Conservation (phyloP, 2,888 invertebrate genomes). For the Ectropis crepuscularia region DNA sequence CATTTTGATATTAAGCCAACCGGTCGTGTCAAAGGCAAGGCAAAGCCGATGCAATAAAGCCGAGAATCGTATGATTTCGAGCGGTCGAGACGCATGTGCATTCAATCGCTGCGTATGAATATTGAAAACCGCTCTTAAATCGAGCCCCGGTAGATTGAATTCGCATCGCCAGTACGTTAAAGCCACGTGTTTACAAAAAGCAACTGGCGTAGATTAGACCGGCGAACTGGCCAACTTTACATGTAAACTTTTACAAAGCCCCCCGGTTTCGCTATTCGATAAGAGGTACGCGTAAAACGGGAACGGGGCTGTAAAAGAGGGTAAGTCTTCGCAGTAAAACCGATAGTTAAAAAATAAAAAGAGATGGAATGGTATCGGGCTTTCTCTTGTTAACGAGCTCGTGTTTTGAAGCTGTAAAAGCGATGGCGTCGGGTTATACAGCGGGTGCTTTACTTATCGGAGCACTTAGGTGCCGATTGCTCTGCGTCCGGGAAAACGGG, state of each 20-base stretch:
- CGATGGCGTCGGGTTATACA: conserved; percentile 44
- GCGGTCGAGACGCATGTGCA: conserved; percentile 69
- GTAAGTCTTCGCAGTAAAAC: conserved; percentile 45
- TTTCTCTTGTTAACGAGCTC: conserved; percentile 54
- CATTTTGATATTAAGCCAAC: conserved; percentile 54
- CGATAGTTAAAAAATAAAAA: conserved; percentile 49
- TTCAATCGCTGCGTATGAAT: conserved; percentile 70
- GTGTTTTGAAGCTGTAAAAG: conserved; percentile 55
- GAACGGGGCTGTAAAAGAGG: conserved; percentile 32
- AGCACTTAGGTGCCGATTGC: conserved; percentile 41
- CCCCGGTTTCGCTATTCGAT: conserved; percentile 34
- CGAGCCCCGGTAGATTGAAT: conserved; percentile 67
- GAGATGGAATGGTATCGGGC: conserved; percentile 46
- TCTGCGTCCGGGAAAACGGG: conserved; percentile 27
- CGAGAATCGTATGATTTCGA: conserved; percentile 56
- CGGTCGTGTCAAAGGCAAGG: conserved; percentile 57
- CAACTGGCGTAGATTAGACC: conserved; percentile 69
- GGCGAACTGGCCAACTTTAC: conserved; percentile 62
- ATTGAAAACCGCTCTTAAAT: conserved; percentile 80
- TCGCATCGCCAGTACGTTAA: conserved; percentile 58
- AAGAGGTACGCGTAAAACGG: conserved; percentile 30
- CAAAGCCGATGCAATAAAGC: conserved; percentile 61
- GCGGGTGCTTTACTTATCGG: conserved; percentile 42
- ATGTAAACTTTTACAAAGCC: conserved; percentile 65
- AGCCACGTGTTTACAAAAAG: conserved; percentile 78